Evolutionary conservation across 2,797 vertebrate genomes (phyloP).

Genomic region (Martes flavigula): DNA sequence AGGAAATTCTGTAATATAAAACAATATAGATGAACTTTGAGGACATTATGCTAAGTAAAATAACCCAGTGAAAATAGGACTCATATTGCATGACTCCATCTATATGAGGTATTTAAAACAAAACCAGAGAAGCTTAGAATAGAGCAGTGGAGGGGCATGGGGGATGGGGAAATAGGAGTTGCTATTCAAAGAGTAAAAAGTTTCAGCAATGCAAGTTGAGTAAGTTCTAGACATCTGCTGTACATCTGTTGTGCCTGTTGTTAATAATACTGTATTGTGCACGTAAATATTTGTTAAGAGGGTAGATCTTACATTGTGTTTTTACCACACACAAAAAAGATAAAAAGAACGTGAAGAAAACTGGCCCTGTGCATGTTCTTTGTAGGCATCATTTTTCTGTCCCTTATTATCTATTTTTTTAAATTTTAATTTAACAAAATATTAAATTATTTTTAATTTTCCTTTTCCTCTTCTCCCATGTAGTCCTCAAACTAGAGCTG

Average conservation of each 20-base stretch:
- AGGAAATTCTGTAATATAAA: background rate
- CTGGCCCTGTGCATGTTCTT: background rate
- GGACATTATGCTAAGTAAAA: background rate
- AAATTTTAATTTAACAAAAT: background rate
- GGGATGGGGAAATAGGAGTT: background rate
- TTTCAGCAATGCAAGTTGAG: background rate
- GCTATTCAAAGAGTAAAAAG: background rate
- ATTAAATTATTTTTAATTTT: background rate
- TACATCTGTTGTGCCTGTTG: background rate
- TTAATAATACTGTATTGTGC: background rate
- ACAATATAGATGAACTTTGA: background rate
- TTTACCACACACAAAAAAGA: background rate
- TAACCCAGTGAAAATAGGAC: background rate
- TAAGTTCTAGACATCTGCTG: background rate
- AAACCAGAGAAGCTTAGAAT: background rate
- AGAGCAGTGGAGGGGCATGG: background rate
- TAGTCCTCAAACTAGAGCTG: background rate
- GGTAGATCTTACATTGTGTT: background rate
- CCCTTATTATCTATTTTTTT: background rate
- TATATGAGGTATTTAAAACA: background rate
- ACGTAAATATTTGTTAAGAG: background rate
- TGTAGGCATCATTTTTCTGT: background rate
- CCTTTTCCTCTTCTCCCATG: background rate
- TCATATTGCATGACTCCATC: background rate
- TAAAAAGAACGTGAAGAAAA: background rate